Evolutionary conservation across 2,113 vertebrate species (phyloP), one percentile per base, ranked within the genome.

Genomic region (Gavialis gangeticus): DNA sequence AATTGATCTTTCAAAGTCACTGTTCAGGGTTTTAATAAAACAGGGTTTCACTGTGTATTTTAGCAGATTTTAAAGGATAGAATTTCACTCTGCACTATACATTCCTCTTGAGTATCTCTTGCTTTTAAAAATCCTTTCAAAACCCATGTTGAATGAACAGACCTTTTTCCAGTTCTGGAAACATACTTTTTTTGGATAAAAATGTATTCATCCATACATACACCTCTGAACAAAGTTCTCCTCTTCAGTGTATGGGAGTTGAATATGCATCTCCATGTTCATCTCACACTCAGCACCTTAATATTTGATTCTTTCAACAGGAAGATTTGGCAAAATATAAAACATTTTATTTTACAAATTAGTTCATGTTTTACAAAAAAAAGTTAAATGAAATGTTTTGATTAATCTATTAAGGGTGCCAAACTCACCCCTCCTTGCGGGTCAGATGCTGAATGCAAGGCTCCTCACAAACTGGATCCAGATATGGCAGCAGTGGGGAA

Each of bases 271-370:
- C 80, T 13, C 89, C 55, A 63, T 79, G 17, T 79, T 95, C 90
- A 34, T 69, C 19, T 34, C 96, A 94, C 93, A 87, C 96, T 93
- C 93, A 85, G 79, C 6, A 0, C n/a, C 54, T 88, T 92, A 59
- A 84, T 84, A 21, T 56, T 91, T 94, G 64, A 91, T 93, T 92
- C n/a, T 17, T 88, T 84, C 2, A 90, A 95, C 93, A 18, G 87
- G 87, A 79, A 92, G 91, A 88, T 94, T 94, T 97, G 94, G 94
- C 96, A 94, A 95, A 55, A 12, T 37, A 8, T 15, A 13, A 37
- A 46, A 37, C 46, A 9, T 14, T 37, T 46, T 73, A 37, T 73
- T 73, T 73, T 73, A 30, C 46, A 73, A 73, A 24, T 73, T 73
- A 73, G 46, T 73, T 37, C 37, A 37, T 37, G 37, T 30, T 73